Evolutionary conservation across 1,140 invertebrate genomes (phyloP).

Genomic region (Eupeodes corollae): DNA sequence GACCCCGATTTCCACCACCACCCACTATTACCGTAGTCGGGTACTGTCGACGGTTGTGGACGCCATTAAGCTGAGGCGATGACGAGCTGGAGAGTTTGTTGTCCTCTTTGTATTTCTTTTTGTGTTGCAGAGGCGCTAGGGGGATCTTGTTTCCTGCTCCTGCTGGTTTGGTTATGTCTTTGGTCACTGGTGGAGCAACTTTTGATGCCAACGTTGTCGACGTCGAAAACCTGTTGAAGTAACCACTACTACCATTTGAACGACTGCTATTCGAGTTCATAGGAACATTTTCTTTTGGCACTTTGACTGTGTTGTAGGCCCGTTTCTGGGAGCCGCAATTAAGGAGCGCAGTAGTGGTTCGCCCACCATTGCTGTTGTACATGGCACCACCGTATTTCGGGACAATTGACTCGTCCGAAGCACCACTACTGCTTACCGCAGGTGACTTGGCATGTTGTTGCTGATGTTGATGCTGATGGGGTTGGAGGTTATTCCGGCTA

Average conservation of each 20-base stretch:
- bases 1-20: no score
- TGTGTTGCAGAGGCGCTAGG: conserved; percentile 4
- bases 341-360: not conserved
- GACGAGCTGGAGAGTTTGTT: conserved; percentile 8
- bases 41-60: not conserved
- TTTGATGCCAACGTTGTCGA: not conserved
- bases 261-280: not conserved
- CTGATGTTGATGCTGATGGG: conserved; percentile 4
- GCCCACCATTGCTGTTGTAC: conserved; percentile 3
- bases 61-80: conserved; percentile 7
- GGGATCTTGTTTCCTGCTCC: no score
- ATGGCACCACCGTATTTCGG: conserved; percentile 6
- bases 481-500: not conserved
- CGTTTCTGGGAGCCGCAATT: conserved; percentile 26
- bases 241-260: not conserved
- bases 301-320: conserved; percentile 21
- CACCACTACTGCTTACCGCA: conserved; percentile 4
- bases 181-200: no score
- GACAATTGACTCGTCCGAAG: conserved; percentile 5
- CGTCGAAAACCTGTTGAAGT: not conserved
- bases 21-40: no score
- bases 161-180: no score
- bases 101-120: conserved; percentile 10
- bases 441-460: conserved; percentile 6
- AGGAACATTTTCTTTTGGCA: conserved; percentile 27